Evolutionary conservation across 2,113 vertebrate genomes (phyloP).

Genomic region (Nothocercus julius): DNA sequence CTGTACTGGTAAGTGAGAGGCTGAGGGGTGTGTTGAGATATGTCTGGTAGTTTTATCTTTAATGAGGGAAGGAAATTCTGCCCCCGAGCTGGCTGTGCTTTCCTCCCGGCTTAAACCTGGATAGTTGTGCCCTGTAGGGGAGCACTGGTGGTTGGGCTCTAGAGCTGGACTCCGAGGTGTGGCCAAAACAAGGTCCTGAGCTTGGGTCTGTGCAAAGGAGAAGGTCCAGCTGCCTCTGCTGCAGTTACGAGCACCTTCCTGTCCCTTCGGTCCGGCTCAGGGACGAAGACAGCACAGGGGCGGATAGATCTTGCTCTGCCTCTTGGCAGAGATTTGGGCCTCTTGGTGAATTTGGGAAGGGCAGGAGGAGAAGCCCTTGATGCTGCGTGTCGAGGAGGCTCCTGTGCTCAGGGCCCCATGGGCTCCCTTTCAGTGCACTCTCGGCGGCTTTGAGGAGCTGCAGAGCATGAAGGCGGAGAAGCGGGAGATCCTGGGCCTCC

Average conservation of each 20-base stretch:
- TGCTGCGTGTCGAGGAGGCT: accelerated
- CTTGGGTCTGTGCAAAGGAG: background rate
- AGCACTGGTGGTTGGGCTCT: background rate
- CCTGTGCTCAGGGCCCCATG: accelerated
- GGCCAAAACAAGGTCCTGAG: background rate
- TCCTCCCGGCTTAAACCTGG: accelerated
- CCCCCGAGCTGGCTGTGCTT: background rate
- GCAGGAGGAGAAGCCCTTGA: accelerated
- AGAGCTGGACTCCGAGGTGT: background rate
- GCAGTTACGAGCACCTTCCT: background rate
- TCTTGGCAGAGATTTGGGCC: background rate
- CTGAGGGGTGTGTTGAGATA: accelerated
- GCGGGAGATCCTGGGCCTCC: slow-evolving; percentile 85
- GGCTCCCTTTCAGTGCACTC: slow-evolving; percentile 82
- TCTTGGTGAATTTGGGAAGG: accelerated
- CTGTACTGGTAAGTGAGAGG: slow-evolving; percentile 87
- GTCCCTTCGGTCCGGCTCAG: background rate
- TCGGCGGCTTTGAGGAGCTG: slow-evolving; percentile 95
- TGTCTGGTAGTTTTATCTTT: background rate
- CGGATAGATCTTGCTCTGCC: background rate
- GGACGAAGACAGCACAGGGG: background rate
- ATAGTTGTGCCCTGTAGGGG: accelerated
- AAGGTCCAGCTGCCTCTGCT: accelerated
- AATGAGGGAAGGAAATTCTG: background rate
- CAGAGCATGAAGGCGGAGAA: slow-evolving; percentile 90